Evolutionary conservation across 1,140 invertebrate genomes (phyloP).

Genomic region (Sarcophaga peregrina): DNA sequence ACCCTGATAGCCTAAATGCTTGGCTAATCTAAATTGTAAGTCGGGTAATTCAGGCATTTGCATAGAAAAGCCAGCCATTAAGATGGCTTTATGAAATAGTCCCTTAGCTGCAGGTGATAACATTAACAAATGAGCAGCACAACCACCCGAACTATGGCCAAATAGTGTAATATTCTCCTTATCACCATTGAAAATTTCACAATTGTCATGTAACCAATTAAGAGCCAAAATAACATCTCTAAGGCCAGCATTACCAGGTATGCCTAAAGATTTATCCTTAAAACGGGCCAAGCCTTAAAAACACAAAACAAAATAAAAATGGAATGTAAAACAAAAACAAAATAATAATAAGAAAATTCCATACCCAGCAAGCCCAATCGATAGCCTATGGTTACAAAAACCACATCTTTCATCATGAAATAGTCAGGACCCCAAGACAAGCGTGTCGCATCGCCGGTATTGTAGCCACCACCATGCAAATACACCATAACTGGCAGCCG

Average conservation of each 20-base stretch:
- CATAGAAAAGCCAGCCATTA: conserved; percentile 69
- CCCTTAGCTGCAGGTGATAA: conserved; percentile 62
- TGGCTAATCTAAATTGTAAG: conserved; percentile 55
- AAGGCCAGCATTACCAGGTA: conserved; percentile 70
- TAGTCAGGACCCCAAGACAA: conserved; percentile 68
- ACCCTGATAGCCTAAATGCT: conserved; percentile 56
- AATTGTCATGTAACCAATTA: conserved; percentile 72
- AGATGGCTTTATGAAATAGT: conserved; percentile 72
- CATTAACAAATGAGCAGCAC: conserved; percentile 56
- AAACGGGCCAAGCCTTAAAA: conserved; percentile 69
- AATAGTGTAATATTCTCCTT: conserved; percentile 69
- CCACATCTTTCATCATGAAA: conserved; percentile 68
- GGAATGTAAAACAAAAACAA: background rate
- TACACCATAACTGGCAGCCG: conserved; percentile 74
- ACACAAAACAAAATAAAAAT: background rate
- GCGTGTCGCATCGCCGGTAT: conserved; percentile 65
- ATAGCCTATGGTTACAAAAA: conserved; percentile 67
- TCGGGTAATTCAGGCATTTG: conserved; percentile 46
- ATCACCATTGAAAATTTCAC: conserved; percentile 72
- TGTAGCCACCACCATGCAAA: conserved; percentile 77
- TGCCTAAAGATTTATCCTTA: conserved; percentile 71
- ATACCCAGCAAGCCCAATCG: conserved; percentile 66
- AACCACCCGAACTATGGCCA: conserved; percentile 69
- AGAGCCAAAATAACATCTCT: conserved; percentile 70
- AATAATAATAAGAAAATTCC: background rate